Base-by-base conservation (phyloP, 1,140 invertebrate species). In the Brachystomella parvula region DNA sequence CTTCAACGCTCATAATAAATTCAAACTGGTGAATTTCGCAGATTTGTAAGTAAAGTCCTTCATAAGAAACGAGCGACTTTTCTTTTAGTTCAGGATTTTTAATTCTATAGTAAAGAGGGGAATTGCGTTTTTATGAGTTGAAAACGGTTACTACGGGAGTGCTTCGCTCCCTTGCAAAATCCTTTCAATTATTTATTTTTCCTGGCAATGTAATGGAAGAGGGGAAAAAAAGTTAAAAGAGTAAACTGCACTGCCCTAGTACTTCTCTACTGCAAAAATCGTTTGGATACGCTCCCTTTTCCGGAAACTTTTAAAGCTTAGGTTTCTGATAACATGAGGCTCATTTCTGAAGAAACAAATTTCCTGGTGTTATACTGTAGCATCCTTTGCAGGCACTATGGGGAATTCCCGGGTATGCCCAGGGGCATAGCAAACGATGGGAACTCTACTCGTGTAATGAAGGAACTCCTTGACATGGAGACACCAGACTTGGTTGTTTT, bases 401-500 rank as follows among this genome's bases (percentile, higher is more conserved):
- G 66, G 9, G 66, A 67, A n/a, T 65, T 47, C 26, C 66, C 66
- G 39, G 31, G 24, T 15, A 26, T 35, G 19, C 26, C 3, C 6
- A 6, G 49, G 2, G 66, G 66, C 1, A 44, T 21, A 21, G 30
- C 15, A 19, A 21, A 63, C 9, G 66, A 67, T 35, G 30, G 3
- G 1, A 67, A 58, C 19, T 61, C 61, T 21, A 47, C 66, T 6
- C 39, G 21, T 31, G 53, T 63, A 2, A 67, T 63, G 47, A 39
- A 21, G 1, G 29, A 32, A 24, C 30, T 56, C 9, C 31, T 58
- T 9, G 30, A 28, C 21, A 17, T 21, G 21, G 65, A 67, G 26
- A 58, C 9, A 9, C 66, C 66, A 6, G 61, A 68, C 30, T 49
- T 68, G 32, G 47, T 64, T 29, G 33, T 68, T 31, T 64, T 68